These are phyloP conservation scores for Ciconia maguari DNA, from an alignment of 2,113 vertebrate species.

Conservation along the genomic window DNA sequence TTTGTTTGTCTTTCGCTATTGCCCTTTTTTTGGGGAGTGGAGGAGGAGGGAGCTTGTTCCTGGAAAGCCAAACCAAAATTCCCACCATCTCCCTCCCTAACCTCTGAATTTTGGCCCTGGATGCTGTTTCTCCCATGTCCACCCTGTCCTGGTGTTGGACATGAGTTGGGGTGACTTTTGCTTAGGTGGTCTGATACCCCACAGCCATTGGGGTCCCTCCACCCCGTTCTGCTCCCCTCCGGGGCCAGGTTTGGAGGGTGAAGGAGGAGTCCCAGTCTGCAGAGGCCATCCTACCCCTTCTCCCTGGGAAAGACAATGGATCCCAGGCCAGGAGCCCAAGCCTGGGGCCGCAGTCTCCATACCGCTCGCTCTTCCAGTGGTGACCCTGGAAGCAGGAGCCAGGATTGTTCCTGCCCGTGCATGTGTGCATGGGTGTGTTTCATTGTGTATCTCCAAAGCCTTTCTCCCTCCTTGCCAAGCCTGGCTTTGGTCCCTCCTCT, in stretches of 20 bases:
- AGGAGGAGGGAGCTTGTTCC: neutral
- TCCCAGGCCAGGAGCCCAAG: neutral
- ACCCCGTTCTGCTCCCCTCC: fast-evolving
- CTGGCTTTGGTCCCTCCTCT: neutral
- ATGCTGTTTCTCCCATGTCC: neutral
- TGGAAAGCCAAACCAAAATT: neutral
- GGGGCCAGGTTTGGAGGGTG: neutral
- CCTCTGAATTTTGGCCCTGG: neutral
- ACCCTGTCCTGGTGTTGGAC: neutral
- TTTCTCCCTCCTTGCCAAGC: slow-evolving; percentile 20
- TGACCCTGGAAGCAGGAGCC: neutral
- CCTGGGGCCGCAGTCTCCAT: fast-evolving
- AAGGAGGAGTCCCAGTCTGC: neutral
- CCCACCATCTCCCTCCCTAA: neutral
- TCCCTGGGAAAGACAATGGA: neutral
- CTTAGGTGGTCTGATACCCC: neutral
- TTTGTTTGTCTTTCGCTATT: neutral
- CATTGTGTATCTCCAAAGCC: neutral
- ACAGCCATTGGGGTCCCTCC: neutral
- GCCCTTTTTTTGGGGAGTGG: neutral
- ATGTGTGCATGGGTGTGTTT: neutral
- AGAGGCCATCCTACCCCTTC: neutral
- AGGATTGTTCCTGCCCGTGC: neutral
- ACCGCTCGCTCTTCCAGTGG: neutral
- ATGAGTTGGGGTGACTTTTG: neutral